phyloP scores from a whole-genome alignment of 2,888 invertebrate genomes.

The Sicus ferrugineus region DNA sequence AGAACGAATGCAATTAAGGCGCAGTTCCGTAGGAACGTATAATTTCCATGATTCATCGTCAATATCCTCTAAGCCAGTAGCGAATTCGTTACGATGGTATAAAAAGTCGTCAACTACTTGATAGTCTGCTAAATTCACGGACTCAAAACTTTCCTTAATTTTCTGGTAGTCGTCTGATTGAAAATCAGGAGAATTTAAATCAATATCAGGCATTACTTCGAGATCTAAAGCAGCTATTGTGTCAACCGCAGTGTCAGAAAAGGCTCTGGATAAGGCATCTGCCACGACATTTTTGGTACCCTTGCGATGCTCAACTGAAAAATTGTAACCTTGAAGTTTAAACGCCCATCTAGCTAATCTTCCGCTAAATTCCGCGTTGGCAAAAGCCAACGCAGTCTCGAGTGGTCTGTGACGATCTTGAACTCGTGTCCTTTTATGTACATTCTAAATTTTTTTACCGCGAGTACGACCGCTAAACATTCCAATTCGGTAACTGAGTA shows the following conservation, averaged over 20 bases:
- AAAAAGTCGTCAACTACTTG: neutral
- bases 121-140: neutral
- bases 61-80: neutral
- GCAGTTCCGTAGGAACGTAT: slow-evolving; percentile 8
- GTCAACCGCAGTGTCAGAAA: slow-evolving; percentile 1
- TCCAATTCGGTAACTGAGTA: slow-evolving; percentile 1
- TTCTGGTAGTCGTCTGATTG: neutral
- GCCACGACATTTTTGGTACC: slow-evolving; percentile 9
- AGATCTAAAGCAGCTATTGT: neutral
- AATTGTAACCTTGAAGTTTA: slow-evolving; percentile 2
- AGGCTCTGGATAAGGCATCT: neutral
- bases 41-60: slow-evolving; percentile 62
- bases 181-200: slow-evolving; percentile 3
- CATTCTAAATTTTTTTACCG: neutral
- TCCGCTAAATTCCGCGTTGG: neutral
- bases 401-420: neutral
- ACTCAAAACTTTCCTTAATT: neutral
- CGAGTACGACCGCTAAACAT: neutral
- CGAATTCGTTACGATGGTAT: neutral
- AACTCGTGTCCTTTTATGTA: slow-evolving; percentile 18
- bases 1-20: neutral
- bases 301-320: slow-evolving; percentile 5
- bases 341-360: slow-evolving; percentile 9
- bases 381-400: slow-evolving; percentile 7
- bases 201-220: neutral